phyloP scores from a whole-genome alignment of 2,113 vertebrate genomes.

The Pachyramphus minor region DNA sequence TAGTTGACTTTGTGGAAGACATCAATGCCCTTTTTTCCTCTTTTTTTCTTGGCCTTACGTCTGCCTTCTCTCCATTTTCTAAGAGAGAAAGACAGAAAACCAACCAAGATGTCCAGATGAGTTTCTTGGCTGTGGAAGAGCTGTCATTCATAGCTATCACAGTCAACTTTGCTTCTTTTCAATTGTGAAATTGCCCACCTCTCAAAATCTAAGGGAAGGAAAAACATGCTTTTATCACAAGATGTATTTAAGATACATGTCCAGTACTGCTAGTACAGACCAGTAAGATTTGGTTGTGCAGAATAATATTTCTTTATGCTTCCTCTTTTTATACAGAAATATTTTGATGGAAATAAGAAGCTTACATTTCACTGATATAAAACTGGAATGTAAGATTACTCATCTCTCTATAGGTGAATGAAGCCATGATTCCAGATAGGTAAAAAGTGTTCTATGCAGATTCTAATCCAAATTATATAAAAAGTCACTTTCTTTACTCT shows the following conservation, averaged over 20 bases:
- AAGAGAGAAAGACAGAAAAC: background rate
- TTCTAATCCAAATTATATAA: background rate
- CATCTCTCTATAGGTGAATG: background rate
- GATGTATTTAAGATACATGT: background rate
- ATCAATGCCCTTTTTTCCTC: background rate
- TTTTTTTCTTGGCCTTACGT: background rate
- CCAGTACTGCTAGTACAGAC: background rate
- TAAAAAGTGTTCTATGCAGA: background rate
- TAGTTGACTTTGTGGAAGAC: background rate
- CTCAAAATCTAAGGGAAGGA: background rate
- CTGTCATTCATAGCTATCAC: background rate
- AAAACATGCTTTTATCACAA: background rate
- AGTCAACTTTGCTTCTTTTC: background rate
- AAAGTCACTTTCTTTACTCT: background rate
- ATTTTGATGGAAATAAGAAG: background rate
- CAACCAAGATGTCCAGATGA: background rate
- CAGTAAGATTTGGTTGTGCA: background rate
- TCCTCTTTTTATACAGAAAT: background rate
- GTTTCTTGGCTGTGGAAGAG: background rate
- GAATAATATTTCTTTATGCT: background rate
- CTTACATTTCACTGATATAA: background rate
- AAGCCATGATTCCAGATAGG: background rate
- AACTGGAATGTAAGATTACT: background rate
- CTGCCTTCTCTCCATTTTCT: background rate
- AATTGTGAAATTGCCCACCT: background rate